A percentile compares a stretch with the other conserved stretches of the same genome.
These are phyloP conservation scores for Danionella cerebrum DNA, from an alignment of 2,113 vertebrate genomes.

Conservation along the genomic window DNA sequence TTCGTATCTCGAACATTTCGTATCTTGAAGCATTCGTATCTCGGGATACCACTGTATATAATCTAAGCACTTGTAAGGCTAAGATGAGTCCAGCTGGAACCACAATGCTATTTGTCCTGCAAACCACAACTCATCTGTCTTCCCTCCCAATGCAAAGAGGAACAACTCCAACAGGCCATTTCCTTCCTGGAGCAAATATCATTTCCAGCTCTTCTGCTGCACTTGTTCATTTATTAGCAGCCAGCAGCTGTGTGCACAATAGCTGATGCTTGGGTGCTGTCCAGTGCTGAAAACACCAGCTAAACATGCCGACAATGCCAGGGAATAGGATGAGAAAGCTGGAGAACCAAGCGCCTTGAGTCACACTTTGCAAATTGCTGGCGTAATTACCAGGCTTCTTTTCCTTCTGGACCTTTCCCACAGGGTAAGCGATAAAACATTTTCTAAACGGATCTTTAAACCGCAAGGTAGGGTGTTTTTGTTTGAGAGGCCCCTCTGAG, in stretches of 20 bases:
- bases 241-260: conserved; percentile 15
- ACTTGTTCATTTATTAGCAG: conserved; percentile 18
- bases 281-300: conserved; percentile 49
- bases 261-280: conserved; percentile 41
- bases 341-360: neutral
- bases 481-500: neutral
- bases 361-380: conserved; percentile 1
- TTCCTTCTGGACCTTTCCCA: neutral
- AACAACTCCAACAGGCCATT: neutral
- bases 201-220: neutral
- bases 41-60: neutral
- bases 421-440: neutral
- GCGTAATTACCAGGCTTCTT: neutral
- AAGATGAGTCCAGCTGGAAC: neutral
- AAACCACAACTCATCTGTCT: neutral
- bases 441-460: conserved; percentile 17
- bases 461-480: neutral
- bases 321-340: neutral
- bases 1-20: no score
- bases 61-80: neutral
- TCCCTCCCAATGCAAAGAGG: neutral
- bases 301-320: conserved; percentile 1
- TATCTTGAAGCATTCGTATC: neutral
- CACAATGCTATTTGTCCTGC: neutral
- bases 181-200: conserved; percentile 15